These are phyloP conservation scores for Drosophila lacteicornis DNA, from an alignment of 1,140 invertebrate genomes.

Conservation along the genomic window DNA sequence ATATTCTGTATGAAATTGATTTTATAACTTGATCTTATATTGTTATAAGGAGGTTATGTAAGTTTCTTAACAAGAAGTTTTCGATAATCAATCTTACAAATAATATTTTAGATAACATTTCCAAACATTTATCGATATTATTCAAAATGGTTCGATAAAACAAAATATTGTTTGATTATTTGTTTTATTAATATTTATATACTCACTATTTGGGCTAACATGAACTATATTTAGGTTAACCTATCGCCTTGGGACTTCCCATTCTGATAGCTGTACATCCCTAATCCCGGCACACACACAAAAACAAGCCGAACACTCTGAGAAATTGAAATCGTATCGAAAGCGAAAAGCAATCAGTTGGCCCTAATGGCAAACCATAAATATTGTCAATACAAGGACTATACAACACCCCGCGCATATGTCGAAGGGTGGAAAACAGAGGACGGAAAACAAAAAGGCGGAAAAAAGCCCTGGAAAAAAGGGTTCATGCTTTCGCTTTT, in stretches of 20 bases:
- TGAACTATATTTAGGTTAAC: background rate
- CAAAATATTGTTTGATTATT: too few relatives aligned
- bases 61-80: too few relatives aligned
- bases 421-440: slow-evolving; percentile 18
- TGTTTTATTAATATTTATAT: too few relatives aligned
- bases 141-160: too few relatives aligned
- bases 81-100: too few relatives aligned
- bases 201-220: too few relatives aligned
- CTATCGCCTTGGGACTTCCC: background rate
- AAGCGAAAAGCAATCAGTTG: slow-evolving; percentile 82
- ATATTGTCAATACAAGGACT: slow-evolving; percentile 70
- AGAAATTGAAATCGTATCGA: slow-evolving; percentile 74
- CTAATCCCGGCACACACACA: slow-evolving; percentile 6
- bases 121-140: too few relatives aligned
- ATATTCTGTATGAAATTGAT: too few relatives aligned
- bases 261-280: background rate
- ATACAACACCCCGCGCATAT: slow-evolving; percentile 38
- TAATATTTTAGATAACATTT: too few relatives aligned
- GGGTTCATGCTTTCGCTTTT: slow-evolving; percentile 63
- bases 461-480: slow-evolving; percentile 31
- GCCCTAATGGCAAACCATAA: slow-evolving; percentile 79
- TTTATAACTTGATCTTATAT: background rate
- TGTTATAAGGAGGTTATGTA: background rate
- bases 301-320: slow-evolving; percentile 48
- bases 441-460: slow-evolving; percentile 25